Conservation (phyloP, 2,888 invertebrate species). For the Lymantria dispar region DNA sequence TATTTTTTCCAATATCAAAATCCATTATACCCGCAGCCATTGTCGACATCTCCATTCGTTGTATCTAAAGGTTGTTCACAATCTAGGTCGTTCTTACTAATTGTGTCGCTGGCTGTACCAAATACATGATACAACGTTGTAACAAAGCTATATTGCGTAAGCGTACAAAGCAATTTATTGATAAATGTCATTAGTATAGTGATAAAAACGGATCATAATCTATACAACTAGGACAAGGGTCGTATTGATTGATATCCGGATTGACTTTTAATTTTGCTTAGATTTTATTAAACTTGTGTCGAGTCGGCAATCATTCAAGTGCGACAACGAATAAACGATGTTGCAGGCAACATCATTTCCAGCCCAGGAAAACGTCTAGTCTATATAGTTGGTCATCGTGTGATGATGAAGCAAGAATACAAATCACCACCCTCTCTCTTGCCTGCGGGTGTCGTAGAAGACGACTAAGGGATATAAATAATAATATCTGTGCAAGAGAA, state of each 20-base stretch:
- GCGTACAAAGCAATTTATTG: constrained; percentile 54
- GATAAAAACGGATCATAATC: constrained; percentile 42
- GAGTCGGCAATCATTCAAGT: too few species aligned
- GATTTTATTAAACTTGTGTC: too few species aligned
- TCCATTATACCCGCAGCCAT: constrained; percentile 25
- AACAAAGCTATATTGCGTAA: constrained; percentile 52
- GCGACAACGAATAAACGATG: too few species aligned
- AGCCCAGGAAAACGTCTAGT: too few species aligned
- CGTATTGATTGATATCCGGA: constrained; percentile 8
- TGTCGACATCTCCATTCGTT: constrained; percentile 27
- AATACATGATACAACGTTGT: constrained; percentile 13
- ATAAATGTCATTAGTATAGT: constrained; percentile 62
- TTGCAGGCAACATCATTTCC: too few species aligned
- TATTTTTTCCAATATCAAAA: constrained; percentile 26
- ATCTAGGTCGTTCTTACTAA: constrained; percentile 29
- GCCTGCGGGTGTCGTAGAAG: too few species aligned
- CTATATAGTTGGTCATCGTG: too few species aligned
- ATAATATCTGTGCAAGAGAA: too few species aligned
- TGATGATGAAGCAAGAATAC: too few species aligned
- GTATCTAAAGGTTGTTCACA: constrained; percentile 14
- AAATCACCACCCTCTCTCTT: too few species aligned
- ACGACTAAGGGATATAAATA: too few species aligned
- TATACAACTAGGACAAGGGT: constrained; percentile 27
- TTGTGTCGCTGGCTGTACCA: constrained; percentile 34
- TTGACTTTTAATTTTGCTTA: neutral